These are phyloP conservation scores for Thysanoteuthis rhombus DNA, from an alignment of 2,888 invertebrate genomes.

Conservation along the genomic window DNA sequence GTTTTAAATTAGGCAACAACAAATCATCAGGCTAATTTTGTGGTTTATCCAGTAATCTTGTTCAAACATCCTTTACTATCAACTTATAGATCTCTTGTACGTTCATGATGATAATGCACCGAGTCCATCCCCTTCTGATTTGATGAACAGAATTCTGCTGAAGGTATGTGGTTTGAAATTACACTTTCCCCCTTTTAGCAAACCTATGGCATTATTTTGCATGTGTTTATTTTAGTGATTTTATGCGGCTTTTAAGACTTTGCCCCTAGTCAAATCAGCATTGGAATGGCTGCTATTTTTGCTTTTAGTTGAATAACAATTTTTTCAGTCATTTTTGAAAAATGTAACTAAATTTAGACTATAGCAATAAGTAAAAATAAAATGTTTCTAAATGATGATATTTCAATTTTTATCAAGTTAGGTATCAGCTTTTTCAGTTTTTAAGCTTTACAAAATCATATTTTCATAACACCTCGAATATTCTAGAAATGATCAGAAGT, in stretches of 20 bases:
- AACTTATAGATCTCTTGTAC: constrained; percentile 66
- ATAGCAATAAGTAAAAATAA: no score
- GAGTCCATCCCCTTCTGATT: constrained; percentile 70
- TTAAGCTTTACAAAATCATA: no score
- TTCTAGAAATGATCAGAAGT: no score
- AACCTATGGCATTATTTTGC: neutral
- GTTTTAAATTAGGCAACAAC: neutral
- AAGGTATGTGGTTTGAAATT: constrained; percentile 64
- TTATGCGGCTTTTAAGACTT: neutral
- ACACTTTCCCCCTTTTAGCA: neutral
- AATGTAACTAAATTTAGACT: neutral
- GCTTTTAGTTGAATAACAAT: neutral
- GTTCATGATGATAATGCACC: constrained; percentile 59
- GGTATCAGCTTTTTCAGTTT: no score
- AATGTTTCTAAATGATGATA: no score
- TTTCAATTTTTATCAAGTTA: no score
- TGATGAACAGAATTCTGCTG: constrained; percentile 70
- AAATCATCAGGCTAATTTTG: neutral
- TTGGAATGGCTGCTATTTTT: neutral
- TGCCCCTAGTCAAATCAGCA: neutral
- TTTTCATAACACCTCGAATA: no score
- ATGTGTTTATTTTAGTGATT: neutral
- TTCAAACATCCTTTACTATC: constrained; percentile 20
- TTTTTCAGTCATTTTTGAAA: neutral
- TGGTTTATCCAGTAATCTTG: neutral